A percentile compares a stretch with the other conserved stretches of the same genome.
phyloP scores from a whole-genome alignment of 92 coral and sea anemone genomes.

The Parazoanthus swiftii region DNA sequence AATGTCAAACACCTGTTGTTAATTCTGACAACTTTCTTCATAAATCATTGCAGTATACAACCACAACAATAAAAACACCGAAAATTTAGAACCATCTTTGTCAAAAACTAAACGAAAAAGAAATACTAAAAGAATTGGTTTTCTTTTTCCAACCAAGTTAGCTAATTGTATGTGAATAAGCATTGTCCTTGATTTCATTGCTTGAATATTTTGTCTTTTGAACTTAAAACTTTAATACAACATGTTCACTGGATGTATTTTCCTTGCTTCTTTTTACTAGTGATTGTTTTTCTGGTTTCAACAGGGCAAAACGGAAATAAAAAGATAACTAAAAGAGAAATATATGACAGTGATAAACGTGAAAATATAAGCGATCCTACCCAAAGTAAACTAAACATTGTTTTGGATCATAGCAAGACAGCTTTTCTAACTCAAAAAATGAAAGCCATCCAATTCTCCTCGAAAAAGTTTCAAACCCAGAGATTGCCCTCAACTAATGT shows the following conservation, averaged over 20 bases:
- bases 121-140: too few species aligned
- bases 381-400: neutral
- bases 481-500: neutral
- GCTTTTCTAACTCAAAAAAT: neutral
- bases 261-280: neutral
- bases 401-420: neutral
- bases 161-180: too few species aligned
- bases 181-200: too few species aligned
- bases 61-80: neutral
- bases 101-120: too few species aligned
- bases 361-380: neutral
- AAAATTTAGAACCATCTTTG: too few species aligned
- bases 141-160: too few species aligned
- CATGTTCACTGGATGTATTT: too few species aligned
- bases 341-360: neutral
- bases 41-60: too few species aligned
- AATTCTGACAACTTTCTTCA: neutral
- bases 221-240: too few species aligned
- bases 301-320: conserved; percentile 14
- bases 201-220: too few species aligned
- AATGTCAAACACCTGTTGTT: neutral
- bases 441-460: neutral
- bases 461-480: neutral
- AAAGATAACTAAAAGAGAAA: neutral
- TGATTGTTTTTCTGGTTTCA: neutral